A percentile compares a stretch with the other conserved stretches of the same genome.
phyloP scores from a whole-genome alignment of 2,888 invertebrate species.

The Vesta saturnalis region DNA sequence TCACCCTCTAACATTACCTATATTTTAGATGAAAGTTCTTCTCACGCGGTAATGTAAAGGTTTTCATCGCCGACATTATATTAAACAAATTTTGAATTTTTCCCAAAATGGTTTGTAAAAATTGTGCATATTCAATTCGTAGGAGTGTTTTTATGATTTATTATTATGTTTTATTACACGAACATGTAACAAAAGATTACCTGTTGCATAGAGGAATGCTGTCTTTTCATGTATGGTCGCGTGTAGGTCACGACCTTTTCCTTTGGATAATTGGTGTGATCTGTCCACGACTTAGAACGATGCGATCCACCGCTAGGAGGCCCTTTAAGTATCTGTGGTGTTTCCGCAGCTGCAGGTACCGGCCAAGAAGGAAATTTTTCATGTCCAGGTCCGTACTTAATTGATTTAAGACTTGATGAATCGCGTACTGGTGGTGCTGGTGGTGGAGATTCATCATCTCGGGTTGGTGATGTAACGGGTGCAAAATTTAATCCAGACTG shows the following conservation, averaged over 20 bases:
- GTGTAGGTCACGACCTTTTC: conserved; percentile 72
- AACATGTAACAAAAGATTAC: conserved; percentile 50
- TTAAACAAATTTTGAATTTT: too few relatives aligned
- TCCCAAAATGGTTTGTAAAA: too few relatives aligned
- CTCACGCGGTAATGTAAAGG: too few relatives aligned
- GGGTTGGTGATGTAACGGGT: conserved; percentile 47
- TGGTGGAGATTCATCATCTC: conserved; percentile 66
- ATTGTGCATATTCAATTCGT: too few relatives aligned
- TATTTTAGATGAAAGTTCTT: too few relatives aligned
- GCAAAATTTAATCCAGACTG: conserved; percentile 50
- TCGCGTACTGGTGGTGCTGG: conserved; percentile 73
- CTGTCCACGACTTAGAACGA: conserved; percentile 77
- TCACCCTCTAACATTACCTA: too few relatives aligned
- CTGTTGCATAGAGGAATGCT: conserved; percentile 68
- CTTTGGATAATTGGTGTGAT: conserved; percentile 76
- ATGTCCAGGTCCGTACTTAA: conserved; percentile 75
- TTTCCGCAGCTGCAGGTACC: conserved; percentile 69
- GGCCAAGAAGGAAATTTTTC: conserved; percentile 83
- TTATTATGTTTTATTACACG: neutral
- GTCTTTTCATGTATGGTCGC: conserved; percentile 72
- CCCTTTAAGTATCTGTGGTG: conserved; percentile 61
- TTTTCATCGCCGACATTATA: too few relatives aligned
- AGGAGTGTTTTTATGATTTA: conserved; percentile 2
- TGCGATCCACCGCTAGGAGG: conserved; percentile 67
- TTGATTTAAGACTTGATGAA: conserved; percentile 72